Percentiles rank a stretch among this genome's conserved stretches.
Conservation (phyloP, 2,888 invertebrate genomes). For the Papilio elwesi region DNA sequence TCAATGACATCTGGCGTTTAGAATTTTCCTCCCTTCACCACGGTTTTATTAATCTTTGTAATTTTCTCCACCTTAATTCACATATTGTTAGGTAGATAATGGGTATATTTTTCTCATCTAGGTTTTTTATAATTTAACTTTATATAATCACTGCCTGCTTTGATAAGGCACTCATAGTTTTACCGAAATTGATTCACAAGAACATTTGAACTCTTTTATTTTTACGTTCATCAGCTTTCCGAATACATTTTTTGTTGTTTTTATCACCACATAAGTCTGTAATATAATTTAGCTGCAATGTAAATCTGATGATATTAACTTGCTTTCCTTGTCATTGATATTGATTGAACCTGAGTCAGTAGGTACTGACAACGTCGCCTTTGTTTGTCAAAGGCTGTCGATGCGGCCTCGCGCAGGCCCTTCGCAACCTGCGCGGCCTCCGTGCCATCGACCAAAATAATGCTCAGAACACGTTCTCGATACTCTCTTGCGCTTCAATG, state of each 20-base stretch:
- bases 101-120: not conserved
- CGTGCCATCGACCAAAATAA: conserved; percentile 69
- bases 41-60: conserved; percentile 1
- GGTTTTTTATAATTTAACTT: not conserved
- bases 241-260: too few species aligned
- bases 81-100: too few species aligned
- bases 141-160: too few species aligned
- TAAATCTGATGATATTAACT: conserved; percentile 2
- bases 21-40: not conserved
- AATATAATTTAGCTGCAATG: not conserved
- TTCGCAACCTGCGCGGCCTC: conserved; percentile 78
- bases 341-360: conserved; percentile 37
- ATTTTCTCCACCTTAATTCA: not conserved
- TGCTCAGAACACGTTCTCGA: conserved; percentile 63
- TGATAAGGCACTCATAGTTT: too few species aligned
- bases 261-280: not conserved
- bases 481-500: conserved; percentile 48
- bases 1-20: conserved; percentile 21
- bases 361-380: conserved; percentile 40
- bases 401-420: conserved; percentile 74
- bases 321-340: conserved; percentile 18
- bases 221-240: too few species aligned
- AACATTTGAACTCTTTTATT: too few species aligned
- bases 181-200: too few species aligned
- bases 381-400: conserved; percentile 43